phyloP scores from a whole-genome alignment of 2,113 vertebrate species.

The Caranx melampygus region DNA sequence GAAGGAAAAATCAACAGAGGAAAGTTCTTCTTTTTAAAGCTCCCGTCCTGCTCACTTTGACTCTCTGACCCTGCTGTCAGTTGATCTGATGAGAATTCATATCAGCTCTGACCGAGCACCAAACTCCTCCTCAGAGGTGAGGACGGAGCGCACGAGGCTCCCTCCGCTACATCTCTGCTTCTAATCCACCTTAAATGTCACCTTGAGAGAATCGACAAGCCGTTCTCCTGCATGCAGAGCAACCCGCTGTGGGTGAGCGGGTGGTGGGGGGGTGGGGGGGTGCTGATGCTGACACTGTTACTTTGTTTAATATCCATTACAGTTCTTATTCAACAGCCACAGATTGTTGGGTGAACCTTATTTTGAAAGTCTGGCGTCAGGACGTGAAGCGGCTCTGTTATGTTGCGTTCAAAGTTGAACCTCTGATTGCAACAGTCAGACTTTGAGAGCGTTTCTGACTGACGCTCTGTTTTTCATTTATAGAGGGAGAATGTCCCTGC shows the following conservation, averaged over 20 bases:
- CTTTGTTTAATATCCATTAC: background rate
- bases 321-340: background rate
- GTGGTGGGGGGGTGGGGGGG: background rate
- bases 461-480: background rate
- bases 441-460: background rate
- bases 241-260: background rate
- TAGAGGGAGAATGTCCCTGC: background rate
- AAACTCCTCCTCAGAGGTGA: constrained; percentile 9
- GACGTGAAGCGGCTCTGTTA: background rate
- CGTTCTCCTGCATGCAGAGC: constrained; percentile 10
- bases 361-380: constrained; percentile 8
- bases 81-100: background rate
- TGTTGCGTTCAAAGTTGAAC: constrained; percentile 20
- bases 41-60: background rate
- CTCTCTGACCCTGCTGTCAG: background rate
- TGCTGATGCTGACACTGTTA: constrained; percentile 9
- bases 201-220: constrained; percentile 46
- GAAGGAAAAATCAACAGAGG: background rate
- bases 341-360: constrained; percentile 1
- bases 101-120: background rate
- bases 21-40: background rate
- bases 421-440: background rate
- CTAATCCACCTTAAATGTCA: constrained; percentile 61
- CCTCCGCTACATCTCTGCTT: background rate
- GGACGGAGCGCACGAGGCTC: constrained; percentile 1